Percentiles rank a stretch among this genome's conserved stretches.
Evolutionary conservation across 2,888 invertebrate species (phyloP).

Genomic region (Steinernema hermaphroditum): DNA sequence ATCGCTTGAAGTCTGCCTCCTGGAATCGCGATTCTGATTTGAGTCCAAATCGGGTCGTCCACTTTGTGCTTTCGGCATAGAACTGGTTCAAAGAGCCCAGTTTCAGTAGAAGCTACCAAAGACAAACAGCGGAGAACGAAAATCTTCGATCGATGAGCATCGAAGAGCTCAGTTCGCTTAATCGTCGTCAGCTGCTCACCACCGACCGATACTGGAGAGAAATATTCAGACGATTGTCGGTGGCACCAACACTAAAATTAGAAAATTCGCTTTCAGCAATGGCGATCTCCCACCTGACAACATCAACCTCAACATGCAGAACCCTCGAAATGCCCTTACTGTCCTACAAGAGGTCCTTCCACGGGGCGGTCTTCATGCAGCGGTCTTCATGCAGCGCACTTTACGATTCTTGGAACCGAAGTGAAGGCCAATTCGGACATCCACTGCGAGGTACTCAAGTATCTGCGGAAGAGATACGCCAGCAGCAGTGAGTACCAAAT

Average conservation of each 20-base stretch:
- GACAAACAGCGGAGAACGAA: background rate
- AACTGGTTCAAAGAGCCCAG: too few relatives aligned
- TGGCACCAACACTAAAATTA: background rate
- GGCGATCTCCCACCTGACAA: conserved; percentile 13
- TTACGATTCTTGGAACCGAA: background rate
- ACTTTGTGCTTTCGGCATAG: too few relatives aligned
- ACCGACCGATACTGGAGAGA: conserved; percentile 4
- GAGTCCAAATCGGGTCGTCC: too few relatives aligned
- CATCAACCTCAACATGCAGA: background rate
- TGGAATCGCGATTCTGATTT: too few relatives aligned
- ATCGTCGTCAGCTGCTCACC: background rate
- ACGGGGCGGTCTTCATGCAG: background rate
- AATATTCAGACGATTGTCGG: conserved; percentile 4
- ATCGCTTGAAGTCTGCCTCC: too few relatives aligned
- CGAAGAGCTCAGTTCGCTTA: background rate
- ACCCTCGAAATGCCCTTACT: background rate
- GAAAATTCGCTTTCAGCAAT: background rate
- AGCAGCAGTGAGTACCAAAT: background rate
- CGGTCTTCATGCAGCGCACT: too few relatives aligned
- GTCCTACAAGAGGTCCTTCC: conserved; percentile 2
- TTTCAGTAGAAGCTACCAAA: conserved; percentile 8
- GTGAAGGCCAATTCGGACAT: background rate
- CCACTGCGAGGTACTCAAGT: conserved; percentile 11
- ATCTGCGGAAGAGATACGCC: background rate
- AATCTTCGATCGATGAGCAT: background rate